Evolutionary conservation across 1,140 invertebrate species (phyloP), one percentile per base, ranked within the genome.

Genomic region (Drosophila fuyamai): DNA sequence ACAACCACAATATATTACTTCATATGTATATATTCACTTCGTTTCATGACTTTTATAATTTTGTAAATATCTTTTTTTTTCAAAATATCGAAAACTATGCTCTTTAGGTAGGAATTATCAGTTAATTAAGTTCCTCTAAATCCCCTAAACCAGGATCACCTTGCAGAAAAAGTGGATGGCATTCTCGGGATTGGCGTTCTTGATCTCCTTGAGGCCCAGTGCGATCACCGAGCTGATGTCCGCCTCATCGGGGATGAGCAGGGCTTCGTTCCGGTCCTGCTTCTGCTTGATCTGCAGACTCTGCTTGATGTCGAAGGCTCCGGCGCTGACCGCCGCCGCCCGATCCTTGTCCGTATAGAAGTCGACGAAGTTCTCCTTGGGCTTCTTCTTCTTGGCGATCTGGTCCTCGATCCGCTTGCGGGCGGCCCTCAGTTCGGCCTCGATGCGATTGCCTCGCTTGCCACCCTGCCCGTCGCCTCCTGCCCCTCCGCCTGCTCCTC

Each of bases 281-380:
- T 95, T 95, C 58, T 96, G 94, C 81, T 97, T 97, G 63, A 96
- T 94, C 83, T 95, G 96, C 53, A 97, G 92, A 23, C 96, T 97
- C 66, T 96, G 95, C 81, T 98, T 98, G 38, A 98, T 98, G 88
- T 98, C 97, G 48, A 95, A 92, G 41, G 89, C 79, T 3, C 92
- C 91, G 2, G 97, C 94, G 76, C 97, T 96, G 5, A 97, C 97
- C 1, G 97, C 97, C 0, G 97, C 97, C 0, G 97, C 97, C 9
- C 97, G 93, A 91, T 98, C 97, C 85, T 98, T 98, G 91, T 98
- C 97, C 9, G 97, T 97, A 86, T 97, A 98, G 12, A 96, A 92
- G 85, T 98, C 97, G 62, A 96, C 95, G 14, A 92, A 92, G 51
- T 91, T 92, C 76, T 96, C 95, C n/a, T 94, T 93, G 16, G 94